Evolutionary conservation across 2,797 vertebrate species (phyloP).

Genomic region (Brachyrhaphis roseni): DNA sequence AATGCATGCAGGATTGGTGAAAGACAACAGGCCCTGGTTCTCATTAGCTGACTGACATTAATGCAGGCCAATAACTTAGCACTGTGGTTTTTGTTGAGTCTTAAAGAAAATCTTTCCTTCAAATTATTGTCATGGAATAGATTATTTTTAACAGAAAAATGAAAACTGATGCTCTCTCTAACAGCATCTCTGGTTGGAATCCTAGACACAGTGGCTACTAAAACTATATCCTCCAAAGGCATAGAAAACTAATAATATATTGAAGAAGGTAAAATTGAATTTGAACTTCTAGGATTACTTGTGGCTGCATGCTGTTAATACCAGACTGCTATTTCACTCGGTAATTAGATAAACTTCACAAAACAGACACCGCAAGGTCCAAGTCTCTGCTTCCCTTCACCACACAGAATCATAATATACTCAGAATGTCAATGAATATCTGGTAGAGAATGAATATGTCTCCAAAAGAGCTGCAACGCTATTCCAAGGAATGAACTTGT

Average conservation of each 20-base stretch:
- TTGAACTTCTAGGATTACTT: background rate
- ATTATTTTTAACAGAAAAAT: slow-evolving; percentile 25
- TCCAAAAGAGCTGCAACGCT: background rate
- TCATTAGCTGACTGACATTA: slow-evolving; percentile 37
- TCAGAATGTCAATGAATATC: background rate
- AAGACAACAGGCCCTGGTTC: slow-evolving; percentile 41
- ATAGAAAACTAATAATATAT: slow-evolving; percentile 17
- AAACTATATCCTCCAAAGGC: slow-evolving; percentile 10
- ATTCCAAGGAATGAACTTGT: slow-evolving; percentile 3
- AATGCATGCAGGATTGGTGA: slow-evolving; percentile 30
- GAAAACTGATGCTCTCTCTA: slow-evolving; percentile 10
- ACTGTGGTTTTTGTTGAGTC: slow-evolving; percentile 35
- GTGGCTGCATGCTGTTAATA: background rate
- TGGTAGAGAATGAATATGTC: background rate
- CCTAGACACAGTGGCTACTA: background rate
- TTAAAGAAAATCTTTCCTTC: slow-evolving; percentile 20
- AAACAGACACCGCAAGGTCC: background rate
- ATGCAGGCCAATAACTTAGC: slow-evolving; percentile 19
- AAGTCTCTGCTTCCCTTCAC: background rate
- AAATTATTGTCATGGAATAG: slow-evolving; percentile 16
- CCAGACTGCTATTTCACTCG: background rate
- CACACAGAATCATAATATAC: background rate
- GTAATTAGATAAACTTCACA: slow-evolving; percentile 4
- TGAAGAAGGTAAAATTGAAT: slow-evolving; percentile 6
- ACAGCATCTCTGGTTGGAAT: slow-evolving; percentile 41